Evolutionary conservation across 2,113 vertebrate genomes (phyloP), one percentile per base, ranked within the genome.

Genomic region (Brachypodius melanocephalos): DNA sequence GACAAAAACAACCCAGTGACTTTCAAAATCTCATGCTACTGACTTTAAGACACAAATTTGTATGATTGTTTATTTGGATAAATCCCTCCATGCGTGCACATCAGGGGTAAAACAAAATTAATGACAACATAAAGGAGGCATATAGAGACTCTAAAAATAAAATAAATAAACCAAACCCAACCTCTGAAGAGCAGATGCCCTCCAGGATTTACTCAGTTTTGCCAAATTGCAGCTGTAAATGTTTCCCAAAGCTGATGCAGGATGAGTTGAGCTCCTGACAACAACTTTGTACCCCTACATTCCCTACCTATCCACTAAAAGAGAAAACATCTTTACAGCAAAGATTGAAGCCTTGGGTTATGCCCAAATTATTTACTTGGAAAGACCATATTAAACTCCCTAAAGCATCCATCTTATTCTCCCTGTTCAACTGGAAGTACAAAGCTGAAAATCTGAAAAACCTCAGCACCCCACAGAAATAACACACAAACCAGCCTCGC

Each of bases 1-100:
- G 43, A 14, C 6, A 49, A 38, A 79, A 89, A 46, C 8, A 0
- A 36, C 8, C 17, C 55, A 61, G 11, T 1, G 2, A 14, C 17
- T 92, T 93, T 78, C 29, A 73, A 65, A 85, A 46, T 21, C 25
- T 62, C 21, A 3, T 3, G 25, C n/a, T 42, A 14, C 7, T 25
- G 19, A 40, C 48, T 63, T 59, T 55, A 63, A 84, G n/a, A 63
- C 31, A 65, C 17, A 46, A 43, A 75, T 49, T 72, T 0, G 0
- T 12, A 15, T 3, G 6, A 42, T 36, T 38, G 29, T 25, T 0
- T 18, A 43, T 40, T 51, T 40, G 14, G 25, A 34, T 45, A 51
- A 92, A 73, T 7, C 17, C 21, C 36, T 63, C 49, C 18, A 32
- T 0, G 2, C 8, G 14, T 1, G 1, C 21, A 5, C 4, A 13